Evolutionary conservation across 2,797 vertebrate genomes (phyloP).

Genomic region (Hemibagrus guttatus): DNA sequence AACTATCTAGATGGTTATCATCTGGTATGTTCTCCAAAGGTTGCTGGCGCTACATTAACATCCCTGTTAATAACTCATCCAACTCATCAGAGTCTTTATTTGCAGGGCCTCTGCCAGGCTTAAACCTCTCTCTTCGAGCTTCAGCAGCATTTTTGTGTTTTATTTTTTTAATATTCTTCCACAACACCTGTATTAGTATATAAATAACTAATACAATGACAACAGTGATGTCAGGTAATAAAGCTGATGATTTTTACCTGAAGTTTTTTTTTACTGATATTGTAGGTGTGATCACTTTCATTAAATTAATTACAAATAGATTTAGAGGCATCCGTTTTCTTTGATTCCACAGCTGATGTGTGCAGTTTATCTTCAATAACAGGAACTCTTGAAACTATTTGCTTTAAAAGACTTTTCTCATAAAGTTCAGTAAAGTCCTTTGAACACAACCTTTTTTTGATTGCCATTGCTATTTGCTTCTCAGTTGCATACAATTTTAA

Average conservation of each 20-base stretch:
- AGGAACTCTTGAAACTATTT: conserved; percentile 6
- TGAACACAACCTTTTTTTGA: neutral
- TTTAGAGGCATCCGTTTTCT: conserved; percentile 23
- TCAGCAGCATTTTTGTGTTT: conserved; percentile 1
- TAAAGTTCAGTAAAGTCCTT: conserved; percentile 20
- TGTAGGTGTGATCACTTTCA: conserved; percentile 21
- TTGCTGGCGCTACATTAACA: conserved; percentile 18
- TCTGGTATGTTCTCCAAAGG: conserved; percentile 32
- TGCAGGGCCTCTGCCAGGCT: conserved; percentile 24
- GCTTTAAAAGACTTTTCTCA: conserved; percentile 12
- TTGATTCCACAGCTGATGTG: conserved; percentile 28
- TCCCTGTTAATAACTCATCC: conserved; percentile 15
- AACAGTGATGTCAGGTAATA: neutral
- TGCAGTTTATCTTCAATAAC: conserved; percentile 32
- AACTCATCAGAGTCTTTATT: conserved; percentile 15
- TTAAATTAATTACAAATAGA: conserved; percentile 23
- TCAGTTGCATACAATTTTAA: conserved; percentile 1
- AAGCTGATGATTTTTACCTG: neutral
- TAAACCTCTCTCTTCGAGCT: conserved; percentile 11
- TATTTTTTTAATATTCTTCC: conserved; percentile 29
- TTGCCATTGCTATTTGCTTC: conserved; percentile 5
- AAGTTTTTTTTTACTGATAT: conserved; percentile 17
- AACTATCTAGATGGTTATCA: conserved; percentile 31
- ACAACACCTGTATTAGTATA: conserved; percentile 8
- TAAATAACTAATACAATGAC: neutral